Conservation (phyloP, 1,140 invertebrate genomes). For the Caenorhabditis latens region DNA sequence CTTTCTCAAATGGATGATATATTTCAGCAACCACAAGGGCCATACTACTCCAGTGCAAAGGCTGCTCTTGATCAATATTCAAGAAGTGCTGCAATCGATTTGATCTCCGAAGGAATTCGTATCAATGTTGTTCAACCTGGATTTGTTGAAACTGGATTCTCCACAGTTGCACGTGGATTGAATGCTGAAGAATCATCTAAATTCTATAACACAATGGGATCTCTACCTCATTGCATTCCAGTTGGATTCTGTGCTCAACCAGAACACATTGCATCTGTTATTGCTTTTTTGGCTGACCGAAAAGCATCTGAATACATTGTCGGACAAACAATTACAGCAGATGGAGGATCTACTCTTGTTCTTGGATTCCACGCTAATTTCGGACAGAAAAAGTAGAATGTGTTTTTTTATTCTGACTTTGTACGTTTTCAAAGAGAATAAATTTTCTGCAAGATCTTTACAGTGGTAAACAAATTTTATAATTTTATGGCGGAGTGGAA, state of each 20-base stretch:
- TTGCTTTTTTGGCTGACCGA: slow-evolving; percentile 21
- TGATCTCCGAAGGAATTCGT: slow-evolving; percentile 85
- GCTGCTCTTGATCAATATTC: slow-evolving; percentile 91
- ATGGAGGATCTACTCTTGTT: slow-evolving; percentile 38
- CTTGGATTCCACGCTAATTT: neutral
- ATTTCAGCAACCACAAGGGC: slow-evolving; percentile 12
- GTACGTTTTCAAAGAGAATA: too few species aligned
- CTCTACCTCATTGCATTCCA: slow-evolving; percentile 3
- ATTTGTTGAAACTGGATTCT: neutral
- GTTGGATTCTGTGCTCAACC: neutral
- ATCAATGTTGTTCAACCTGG: slow-evolving; percentile 82
- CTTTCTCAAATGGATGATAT: neutral
- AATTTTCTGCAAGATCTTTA: too few species aligned
- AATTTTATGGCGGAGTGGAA: too few species aligned
- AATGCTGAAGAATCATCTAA: neutral
- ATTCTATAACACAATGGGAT: neutral
- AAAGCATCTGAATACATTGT: slow-evolving; percentile 27
- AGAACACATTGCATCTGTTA: slow-evolving; percentile 6
- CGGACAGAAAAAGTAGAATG: neutral
- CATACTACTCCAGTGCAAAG: slow-evolving; percentile 88
- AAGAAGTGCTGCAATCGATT: slow-evolving; percentile 84
- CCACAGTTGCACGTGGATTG: neutral
- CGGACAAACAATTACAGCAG: slow-evolving; percentile 18
- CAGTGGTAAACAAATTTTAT: too few species aligned
- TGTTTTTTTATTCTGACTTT: too few species aligned